phyloP scores from a whole-genome alignment of 2,113 vertebrate species.

The Bufo gargarizans region DNA sequence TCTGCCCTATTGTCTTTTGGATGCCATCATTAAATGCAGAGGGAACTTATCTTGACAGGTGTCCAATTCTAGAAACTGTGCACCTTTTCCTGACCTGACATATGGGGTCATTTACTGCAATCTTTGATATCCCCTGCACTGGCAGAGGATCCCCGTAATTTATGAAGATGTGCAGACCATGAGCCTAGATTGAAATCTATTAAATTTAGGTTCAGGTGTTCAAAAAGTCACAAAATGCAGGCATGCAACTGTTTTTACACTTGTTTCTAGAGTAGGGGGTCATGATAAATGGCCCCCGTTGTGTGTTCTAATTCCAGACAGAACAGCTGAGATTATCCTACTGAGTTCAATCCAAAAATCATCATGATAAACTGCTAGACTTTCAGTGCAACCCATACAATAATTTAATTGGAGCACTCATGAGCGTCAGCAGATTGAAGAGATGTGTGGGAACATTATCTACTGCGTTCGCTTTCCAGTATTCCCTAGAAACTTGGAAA shows the following conservation, averaged over 20 bases:
- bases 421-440: conserved; percentile 13
- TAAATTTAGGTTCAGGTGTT: no score
- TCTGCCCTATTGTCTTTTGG: not conserved
- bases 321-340: not conserved
- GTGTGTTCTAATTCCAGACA: not conserved
- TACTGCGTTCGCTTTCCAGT: not conserved
- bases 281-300: not conserved
- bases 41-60: not conserved
- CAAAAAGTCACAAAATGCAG: no score
- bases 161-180: no score
- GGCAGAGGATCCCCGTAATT: no score
- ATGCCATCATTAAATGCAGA: not conserved
- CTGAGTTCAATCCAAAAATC: not conserved
- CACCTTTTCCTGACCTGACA: not conserved
- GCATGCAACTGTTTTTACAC: no score
- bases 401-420: not conserved
- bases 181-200: no score
- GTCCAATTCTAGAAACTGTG: not conserved
- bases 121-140: no score
- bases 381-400: not conserved
- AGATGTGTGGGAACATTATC: conserved; percentile 15
- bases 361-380: conserved; percentile 12
- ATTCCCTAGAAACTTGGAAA: not conserved
- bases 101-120: no score
- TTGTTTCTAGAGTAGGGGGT: no score